These are phyloP conservation scores for Pseudorasbora parva DNA, from an alignment of 2,113 vertebrate genomes.

Conservation along the genomic window DNA sequence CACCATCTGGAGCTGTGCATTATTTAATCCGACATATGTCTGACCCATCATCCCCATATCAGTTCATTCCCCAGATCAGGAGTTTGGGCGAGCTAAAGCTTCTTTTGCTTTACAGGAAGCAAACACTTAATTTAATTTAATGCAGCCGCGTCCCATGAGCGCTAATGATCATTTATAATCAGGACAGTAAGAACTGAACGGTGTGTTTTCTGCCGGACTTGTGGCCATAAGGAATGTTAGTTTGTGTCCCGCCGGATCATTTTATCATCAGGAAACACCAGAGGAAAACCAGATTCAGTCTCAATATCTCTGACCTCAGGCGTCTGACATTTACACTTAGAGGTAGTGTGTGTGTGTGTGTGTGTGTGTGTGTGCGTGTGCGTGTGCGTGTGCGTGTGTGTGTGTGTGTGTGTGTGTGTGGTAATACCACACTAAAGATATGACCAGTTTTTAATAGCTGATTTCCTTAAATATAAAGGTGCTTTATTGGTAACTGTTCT, in stretches of 20 bases:
- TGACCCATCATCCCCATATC: no score
- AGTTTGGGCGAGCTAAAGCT: neutral
- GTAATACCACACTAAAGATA: no score
- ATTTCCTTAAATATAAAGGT: no score
- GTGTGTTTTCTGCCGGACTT: neutral
- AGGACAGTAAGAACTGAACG: neutral
- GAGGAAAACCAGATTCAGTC: neutral
- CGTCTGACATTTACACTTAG: neutral
- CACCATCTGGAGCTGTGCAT: no score
- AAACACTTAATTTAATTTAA: neutral
- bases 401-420: no score
- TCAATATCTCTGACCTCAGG: neutral
- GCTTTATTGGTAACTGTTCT: no score
- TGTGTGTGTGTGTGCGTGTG: no score
- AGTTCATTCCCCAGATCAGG: no score
- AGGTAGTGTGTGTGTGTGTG: no score
- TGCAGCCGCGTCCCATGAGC: neutral
- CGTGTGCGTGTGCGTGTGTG: no score
- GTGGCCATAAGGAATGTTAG: neutral
- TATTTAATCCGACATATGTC: no score
- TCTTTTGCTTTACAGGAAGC: neutral
- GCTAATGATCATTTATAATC: neutral
- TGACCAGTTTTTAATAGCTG: no score
- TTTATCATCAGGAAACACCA: slow-evolving; percentile 5
- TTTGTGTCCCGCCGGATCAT: neutral